Evolutionary conservation across 2,797 vertebrate genomes (phyloP), one percentile per base, ranked within the genome.

Genomic region (Sebastiscus tertius): DNA sequence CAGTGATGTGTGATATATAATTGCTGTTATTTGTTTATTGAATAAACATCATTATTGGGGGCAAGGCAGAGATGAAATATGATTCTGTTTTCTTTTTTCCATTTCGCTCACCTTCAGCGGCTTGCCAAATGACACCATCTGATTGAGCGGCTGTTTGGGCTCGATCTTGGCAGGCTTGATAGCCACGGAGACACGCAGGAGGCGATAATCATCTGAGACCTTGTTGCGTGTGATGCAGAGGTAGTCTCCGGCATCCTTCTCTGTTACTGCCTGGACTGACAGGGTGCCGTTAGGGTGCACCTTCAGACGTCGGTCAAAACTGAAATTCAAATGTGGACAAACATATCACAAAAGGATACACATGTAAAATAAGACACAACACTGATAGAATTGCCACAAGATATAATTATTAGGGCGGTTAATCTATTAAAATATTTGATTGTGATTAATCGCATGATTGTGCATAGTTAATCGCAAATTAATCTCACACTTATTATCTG

Each of bases 221-320:
- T 96, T 96, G 89, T 99, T 98, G 54, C 98, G 96, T 34, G 98
- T 96, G 8, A 99, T 95, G 27, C 98, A 99, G 34, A 99, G 90
- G 90, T 99, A 99, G 66, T 99, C 97, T 12, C 98, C 98, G 0
- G 96, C 94, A 59, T 99, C 98, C 79, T 95, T 96, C 65, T 98
- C 97, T 0, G 97, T 98, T 65, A 97, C 95, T 2, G 95, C 93
- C 34, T 85, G 92, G 75, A 98, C 93, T 56, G 96, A 85, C 85
- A 99, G 93, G 1, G 96, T 98, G 22, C 98, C 98, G 3, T 99
- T 98, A 76, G 86, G 80, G 75, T 97, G 95, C 29, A 97, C 97
- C 81, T 96, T 96, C 74, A 97, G 93, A 75, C 97, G 95, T 61
- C 85, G 86, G 89, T 99, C 97, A 71, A 96, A 96, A 90, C 96